phyloP scores from a whole-genome alignment of 2,888 invertebrate genomes.

The Lypha dubia region DNA sequence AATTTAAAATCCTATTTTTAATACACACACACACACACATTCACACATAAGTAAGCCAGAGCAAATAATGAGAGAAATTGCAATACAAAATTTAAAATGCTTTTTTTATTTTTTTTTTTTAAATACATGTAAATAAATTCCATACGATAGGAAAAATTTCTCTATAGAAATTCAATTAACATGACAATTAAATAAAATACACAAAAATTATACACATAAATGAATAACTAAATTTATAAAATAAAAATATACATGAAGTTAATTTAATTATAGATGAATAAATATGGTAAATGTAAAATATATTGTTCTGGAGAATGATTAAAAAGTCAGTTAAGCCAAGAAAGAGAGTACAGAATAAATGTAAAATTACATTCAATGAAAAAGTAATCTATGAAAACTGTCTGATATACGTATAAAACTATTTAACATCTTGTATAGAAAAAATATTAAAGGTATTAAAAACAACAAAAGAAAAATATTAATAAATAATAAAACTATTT shows the following conservation, averaged over 20 bases:
- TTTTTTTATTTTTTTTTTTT: too few species aligned
- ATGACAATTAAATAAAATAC: conserved; percentile 16
- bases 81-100: conserved; percentile 31
- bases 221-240: neutral
- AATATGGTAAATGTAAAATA: conserved; percentile 48
- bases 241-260: conserved; percentile 35
- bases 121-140: conserved; percentile 53
- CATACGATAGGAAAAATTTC: conserved; percentile 40
- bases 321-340: conserved; percentile 51
- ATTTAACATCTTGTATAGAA: conserved; percentile 50
- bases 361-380: neutral
- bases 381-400: conserved; percentile 24
- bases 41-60: neutral
- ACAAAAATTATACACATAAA: neutral
- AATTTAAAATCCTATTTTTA: neutral
- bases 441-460: neutral
- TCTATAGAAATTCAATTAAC: conserved; percentile 26
- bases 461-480: conserved; percentile 25
- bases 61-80: neutral
- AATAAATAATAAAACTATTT: conserved; percentile 61
- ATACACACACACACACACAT: too few species aligned
- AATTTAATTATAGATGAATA: conserved; percentile 39
- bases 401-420: conserved; percentile 38
- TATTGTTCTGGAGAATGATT: conserved; percentile 43
- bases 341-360: conserved; percentile 10